Conservation (phyloP, 2,797 vertebrate genomes). For the Thalassophryne amazonica region DNA sequence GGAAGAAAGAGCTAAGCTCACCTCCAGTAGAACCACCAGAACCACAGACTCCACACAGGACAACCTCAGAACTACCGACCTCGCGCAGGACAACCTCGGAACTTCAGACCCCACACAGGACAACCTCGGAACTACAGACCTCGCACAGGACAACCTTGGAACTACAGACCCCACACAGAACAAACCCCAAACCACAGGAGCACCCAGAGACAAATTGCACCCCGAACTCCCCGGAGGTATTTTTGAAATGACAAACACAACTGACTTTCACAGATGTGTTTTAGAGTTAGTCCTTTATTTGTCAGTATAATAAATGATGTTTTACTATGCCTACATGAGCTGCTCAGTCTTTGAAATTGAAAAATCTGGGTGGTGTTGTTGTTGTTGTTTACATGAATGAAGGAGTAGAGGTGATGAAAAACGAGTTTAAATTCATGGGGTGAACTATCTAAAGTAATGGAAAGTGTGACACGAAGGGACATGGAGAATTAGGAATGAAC, state of each 20-base stretch:
- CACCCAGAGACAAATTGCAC: constrained; percentile 18
- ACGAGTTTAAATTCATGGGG: too few relatives aligned
- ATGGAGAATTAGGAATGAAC: too few relatives aligned
- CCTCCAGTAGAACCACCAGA: constrained; percentile 31
- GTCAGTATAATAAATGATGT: too few relatives aligned
- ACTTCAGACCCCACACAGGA: constrained; percentile 16
- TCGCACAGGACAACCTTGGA: constrained; percentile 34
- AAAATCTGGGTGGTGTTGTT: too few relatives aligned
- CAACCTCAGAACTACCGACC: constrained; percentile 17
- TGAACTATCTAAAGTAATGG: too few relatives aligned
- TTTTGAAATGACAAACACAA: background rate
- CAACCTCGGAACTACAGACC: constrained; percentile 17
- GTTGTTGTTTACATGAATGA: too few relatives aligned
- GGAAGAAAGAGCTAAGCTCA: constrained; percentile 40
- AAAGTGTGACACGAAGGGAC: too few relatives aligned
- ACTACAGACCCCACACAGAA: constrained; percentile 16
- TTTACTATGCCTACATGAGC: too few relatives aligned
- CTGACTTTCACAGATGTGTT: too few relatives aligned
- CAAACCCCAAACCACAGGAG: constrained; percentile 29
- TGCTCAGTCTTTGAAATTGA: too few relatives aligned
- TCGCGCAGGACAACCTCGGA: constrained; percentile 34
- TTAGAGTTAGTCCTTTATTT: too few relatives aligned
- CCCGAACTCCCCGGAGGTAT: constrained; percentile 55
- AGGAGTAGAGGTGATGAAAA: too few relatives aligned
- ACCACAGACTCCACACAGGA: constrained; percentile 16